Evolutionary conservation across 2,797 vertebrate genomes (phyloP).

Genomic region (Vultur gryphus): DNA sequence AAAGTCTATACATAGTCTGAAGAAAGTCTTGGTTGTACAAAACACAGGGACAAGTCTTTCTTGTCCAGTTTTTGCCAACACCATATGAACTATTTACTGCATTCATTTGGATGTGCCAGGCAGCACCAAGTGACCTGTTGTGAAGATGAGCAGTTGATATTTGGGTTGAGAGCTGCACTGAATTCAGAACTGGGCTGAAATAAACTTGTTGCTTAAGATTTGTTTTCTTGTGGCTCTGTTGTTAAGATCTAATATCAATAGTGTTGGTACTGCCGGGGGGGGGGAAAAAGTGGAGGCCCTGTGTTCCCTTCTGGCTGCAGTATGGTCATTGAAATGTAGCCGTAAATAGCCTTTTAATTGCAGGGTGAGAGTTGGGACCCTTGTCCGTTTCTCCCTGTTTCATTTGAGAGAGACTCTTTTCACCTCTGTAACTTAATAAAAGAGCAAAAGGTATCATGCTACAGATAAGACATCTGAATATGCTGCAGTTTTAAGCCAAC

Average conservation of each 20-base stretch:
- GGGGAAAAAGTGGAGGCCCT: background rate
- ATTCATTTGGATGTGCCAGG: background rate
- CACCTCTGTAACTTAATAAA: background rate
- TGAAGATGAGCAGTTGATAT: background rate
- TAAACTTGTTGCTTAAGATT: background rate
- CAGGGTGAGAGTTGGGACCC: background rate
- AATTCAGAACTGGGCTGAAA: background rate
- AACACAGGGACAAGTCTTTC: background rate
- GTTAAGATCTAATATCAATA: background rate
- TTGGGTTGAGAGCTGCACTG: background rate
- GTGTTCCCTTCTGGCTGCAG: background rate
- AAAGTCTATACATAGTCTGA: background rate
- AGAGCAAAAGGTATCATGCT: background rate
- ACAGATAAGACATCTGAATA: background rate
- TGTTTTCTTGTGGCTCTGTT: background rate
- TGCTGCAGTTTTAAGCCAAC: background rate
- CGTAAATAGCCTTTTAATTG: background rate
- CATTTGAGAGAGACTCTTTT: background rate
- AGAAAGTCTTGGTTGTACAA: background rate
- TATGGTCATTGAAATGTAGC: background rate
- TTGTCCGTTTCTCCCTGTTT: background rate
- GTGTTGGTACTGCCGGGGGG: background rate
- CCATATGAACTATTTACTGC: background rate
- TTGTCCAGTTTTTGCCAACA: background rate
- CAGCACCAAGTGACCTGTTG: background rate